Percentiles rank a stretch among this genome's conserved stretches.
Conservation (phyloP, 2,888 invertebrate genomes). For the Rugalucina vietnamica region DNA sequence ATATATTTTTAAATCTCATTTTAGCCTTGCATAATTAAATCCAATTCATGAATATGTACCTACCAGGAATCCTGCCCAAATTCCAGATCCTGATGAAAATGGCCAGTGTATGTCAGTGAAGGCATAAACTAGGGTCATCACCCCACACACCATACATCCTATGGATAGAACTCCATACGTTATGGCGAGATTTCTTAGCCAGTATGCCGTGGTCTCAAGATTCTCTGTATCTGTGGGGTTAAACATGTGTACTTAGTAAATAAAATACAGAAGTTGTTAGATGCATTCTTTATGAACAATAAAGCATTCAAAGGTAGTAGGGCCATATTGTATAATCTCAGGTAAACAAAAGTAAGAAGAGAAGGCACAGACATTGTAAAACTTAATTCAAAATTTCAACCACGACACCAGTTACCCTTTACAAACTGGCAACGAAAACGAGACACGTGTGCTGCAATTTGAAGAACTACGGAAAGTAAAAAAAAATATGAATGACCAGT, state of each 20-base stretch:
- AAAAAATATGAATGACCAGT: too few relatives aligned
- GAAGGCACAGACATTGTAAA: too few relatives aligned
- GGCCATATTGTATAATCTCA: too few relatives aligned
- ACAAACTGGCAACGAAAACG: too few relatives aligned
- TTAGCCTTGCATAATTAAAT: too few relatives aligned
- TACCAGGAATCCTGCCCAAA: constrained; percentile 13
- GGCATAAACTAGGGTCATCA: neutral
- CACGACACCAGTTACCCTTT: too few relatives aligned
- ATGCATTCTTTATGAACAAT: neutral
- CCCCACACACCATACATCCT: neutral
- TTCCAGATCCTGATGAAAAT: neutral
- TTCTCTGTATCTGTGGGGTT: neutral
- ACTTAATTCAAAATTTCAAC: too few relatives aligned
- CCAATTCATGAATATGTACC: too few relatives aligned
- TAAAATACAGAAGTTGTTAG: neutral
- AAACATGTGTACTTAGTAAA: neutral
- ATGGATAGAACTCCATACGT: neutral
- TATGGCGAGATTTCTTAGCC: neutral
- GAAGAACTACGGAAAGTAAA: too few relatives aligned
- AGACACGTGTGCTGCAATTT: too few relatives aligned
- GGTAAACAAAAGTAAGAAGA: too few relatives aligned
- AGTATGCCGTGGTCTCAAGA: neutral
- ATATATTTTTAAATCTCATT: too few relatives aligned
- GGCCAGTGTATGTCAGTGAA: neutral
- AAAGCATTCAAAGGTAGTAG: neutral